Conservation (phyloP, 2,888 invertebrate species). For the Ganaspis brasiliensis region DNA sequence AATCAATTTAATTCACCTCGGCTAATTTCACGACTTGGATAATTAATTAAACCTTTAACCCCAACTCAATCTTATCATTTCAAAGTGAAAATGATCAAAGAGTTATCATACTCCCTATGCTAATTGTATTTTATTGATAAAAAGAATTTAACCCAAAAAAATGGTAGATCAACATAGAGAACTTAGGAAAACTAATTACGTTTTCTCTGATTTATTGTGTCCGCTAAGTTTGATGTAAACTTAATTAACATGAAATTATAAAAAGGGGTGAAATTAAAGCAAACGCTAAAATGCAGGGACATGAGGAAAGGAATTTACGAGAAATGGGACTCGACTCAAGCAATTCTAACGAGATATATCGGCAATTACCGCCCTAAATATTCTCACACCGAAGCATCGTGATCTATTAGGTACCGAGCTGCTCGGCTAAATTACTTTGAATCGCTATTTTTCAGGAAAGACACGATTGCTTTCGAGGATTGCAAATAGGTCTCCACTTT, state of each 20-base stretch:
- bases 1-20: conserved; percentile 8
- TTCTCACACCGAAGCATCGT: conserved; percentile 76
- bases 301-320: conserved; percentile 78
- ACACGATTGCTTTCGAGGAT: conserved; percentile 67
- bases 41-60: conserved; percentile 35
- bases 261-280: conserved; percentile 53
- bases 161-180: too few relatives aligned
- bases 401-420: conserved; percentile 73
- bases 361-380: conserved; percentile 80
- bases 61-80: not conserved
- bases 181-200: too few relatives aligned
- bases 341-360: conserved; percentile 79
- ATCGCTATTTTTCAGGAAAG: conserved; percentile 77
- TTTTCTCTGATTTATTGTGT: too few relatives aligned
- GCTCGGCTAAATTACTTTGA: conserved; percentile 76
- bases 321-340: conserved; percentile 65
- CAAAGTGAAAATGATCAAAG: not conserved
- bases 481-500: conserved; percentile 65
- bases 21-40: not conserved
- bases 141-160: conserved; percentile 71
- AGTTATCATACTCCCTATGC: not conserved
- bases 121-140: not conserved
- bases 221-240: too few relatives aligned
- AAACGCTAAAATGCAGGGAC: conserved; percentile 76
- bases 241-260: conserved; percentile 69